Conservation (phyloP, 2,113 vertebrate species). For the Pluvianellus socialis region DNA sequence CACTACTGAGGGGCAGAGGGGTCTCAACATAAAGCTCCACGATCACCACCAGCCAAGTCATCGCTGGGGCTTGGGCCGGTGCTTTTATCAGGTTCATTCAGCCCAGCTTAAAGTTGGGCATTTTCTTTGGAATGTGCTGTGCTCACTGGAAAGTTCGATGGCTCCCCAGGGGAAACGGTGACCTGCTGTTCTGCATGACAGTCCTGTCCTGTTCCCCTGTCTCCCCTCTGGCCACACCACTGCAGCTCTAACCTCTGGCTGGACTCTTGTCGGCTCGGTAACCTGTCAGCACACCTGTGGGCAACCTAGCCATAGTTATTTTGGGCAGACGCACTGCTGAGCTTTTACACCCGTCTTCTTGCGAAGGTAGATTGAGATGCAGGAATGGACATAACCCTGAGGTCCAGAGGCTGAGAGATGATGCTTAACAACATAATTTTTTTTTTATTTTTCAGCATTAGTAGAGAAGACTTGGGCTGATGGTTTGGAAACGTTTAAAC, state of each 20-base stretch:
- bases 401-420: not conserved
- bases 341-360: not conserved
- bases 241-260: not conserved
- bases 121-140: not conserved
- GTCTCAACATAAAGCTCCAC: not conserved
- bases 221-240: not conserved
- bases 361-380: not conserved
- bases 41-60: not conserved
- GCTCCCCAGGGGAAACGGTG: not conserved
- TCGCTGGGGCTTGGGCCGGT: not conserved
- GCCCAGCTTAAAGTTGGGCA: not conserved
- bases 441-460: not conserved
- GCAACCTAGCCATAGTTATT: not conserved
- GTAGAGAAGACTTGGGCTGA: not conserved
- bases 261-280: not conserved
- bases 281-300: not conserved
- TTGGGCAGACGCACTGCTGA: not conserved
- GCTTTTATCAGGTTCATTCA: not conserved
- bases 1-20: not conserved
- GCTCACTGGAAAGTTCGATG: fast-evolving
- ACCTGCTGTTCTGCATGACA: not conserved
- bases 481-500: not conserved
- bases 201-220: not conserved
- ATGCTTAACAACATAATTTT: not conserved
- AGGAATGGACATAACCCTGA: not conserved